phyloP scores from a whole-genome alignment of 2,888 invertebrate genomes.

The Dicyrtomina minuta region DNA sequence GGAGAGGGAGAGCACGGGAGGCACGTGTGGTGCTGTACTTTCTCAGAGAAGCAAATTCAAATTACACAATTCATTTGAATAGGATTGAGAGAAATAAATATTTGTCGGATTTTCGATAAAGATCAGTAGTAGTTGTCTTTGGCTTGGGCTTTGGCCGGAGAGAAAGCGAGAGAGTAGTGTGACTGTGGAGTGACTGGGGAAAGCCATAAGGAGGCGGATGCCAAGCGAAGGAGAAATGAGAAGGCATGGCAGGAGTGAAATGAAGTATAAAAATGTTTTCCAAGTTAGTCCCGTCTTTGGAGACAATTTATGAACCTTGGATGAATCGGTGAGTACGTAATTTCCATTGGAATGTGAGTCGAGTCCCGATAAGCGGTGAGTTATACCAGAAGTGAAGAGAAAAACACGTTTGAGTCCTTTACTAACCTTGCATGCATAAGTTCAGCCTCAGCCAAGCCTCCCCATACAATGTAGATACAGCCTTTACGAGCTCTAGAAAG shows the following conservation, averaged over 20 bases:
- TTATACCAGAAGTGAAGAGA: slow-evolving; percentile 5
- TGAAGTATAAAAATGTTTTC: slow-evolving; percentile 29
- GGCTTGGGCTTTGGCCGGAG: neutral
- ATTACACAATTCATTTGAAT: slow-evolving; percentile 32
- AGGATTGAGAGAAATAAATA: slow-evolving; percentile 27
- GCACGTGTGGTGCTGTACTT: no score
- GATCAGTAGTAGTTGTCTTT: neutral
- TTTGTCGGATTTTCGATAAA: slow-evolving; percentile 12
- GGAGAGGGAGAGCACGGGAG: no score
- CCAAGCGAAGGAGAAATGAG: slow-evolving; percentile 6
- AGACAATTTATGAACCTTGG: slow-evolving; percentile 14
- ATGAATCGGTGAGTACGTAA: slow-evolving; percentile 3
- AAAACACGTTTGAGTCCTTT: slow-evolving; percentile 15
- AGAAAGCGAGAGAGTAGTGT: neutral
- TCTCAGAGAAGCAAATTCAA: neutral
- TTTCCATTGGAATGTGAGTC: neutral
- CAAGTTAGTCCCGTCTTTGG: slow-evolving; percentile 10
- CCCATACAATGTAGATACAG: no score
- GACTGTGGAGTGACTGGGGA: no score
- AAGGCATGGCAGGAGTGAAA: slow-evolving; percentile 5
- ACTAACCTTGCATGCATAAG: slow-evolving; percentile 6
- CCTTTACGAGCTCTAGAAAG: neutral
- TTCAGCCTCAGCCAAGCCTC: no score
- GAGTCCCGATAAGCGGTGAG: slow-evolving; percentile 5
- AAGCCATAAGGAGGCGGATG: neutral